Conservation (phyloP, 2,888 invertebrate genomes). For the Stenchaetothrips biformis region DNA sequence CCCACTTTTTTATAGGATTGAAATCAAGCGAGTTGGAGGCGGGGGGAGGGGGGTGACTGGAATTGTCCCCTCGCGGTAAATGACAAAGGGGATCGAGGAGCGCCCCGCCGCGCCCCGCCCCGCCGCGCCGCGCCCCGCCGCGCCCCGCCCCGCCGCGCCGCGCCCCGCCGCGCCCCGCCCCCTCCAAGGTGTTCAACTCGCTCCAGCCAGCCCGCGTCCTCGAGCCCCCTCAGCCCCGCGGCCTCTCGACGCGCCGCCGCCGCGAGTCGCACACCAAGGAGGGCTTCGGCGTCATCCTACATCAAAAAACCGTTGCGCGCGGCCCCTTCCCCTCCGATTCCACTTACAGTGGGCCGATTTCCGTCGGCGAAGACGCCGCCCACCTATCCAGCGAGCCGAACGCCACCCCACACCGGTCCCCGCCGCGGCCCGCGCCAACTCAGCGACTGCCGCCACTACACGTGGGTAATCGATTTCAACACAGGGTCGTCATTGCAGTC, state of each 20-base stretch:
- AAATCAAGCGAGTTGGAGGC: not conserved
- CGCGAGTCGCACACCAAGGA: not conserved
- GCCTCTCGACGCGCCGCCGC: not conserved
- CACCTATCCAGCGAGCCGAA: no score
- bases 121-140: not conserved
- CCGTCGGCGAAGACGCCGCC: not conserved
- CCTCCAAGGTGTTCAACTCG: not conserved
- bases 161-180: not conserved
- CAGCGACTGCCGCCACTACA: no score
- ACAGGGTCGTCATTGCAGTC: no score
- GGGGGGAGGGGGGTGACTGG: not conserved
- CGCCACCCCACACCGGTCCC: no score
- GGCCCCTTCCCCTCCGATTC: not conserved
- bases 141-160: not conserved
- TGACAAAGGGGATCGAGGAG: slow-evolving; percentile 1
- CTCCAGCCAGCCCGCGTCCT: not conserved
- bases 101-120: not conserved
- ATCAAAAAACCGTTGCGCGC: slow-evolving; percentile 9
- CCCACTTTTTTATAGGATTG: not conserved
- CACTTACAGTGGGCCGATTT: not conserved
- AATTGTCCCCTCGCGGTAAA: not conserved
- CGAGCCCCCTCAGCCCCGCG: not conserved
- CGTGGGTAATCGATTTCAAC: no score
- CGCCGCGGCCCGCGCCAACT: no score
- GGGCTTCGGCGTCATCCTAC: not conserved